These are phyloP conservation scores for Sialia sialis DNA, from an alignment of 2,113 vertebrate species.

Conservation along the genomic window DNA sequence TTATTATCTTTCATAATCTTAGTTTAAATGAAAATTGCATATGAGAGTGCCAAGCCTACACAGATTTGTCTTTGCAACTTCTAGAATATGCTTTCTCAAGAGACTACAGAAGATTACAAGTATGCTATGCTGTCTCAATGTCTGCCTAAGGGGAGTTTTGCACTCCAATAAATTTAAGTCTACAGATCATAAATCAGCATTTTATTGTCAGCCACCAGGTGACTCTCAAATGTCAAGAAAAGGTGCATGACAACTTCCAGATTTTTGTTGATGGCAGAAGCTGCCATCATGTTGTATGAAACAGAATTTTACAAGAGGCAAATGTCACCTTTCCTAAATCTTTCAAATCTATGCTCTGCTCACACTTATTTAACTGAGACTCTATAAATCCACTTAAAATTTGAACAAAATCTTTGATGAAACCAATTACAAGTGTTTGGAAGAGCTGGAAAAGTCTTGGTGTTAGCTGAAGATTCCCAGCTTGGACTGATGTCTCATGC, in stretches of 20 bases:
- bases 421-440: not conserved
- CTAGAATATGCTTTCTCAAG: not conserved
- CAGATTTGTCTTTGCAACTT: not conserved
- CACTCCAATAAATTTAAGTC: constrained; percentile 37
- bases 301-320: not conserved
- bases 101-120: not conserved
- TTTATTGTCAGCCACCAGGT: constrained; percentile 45
- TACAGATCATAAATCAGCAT: constrained; percentile 33
- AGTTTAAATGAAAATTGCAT: not conserved
- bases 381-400: not conserved
- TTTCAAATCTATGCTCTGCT: not conserved
- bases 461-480: not conserved
- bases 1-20: constrained; percentile 10
- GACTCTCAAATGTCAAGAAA: constrained; percentile 60
- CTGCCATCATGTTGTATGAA: not conserved
- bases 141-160: constrained; percentile 49
- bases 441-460: not conserved
- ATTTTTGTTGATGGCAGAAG: constrained; percentile 23
- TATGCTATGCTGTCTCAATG: not conserved
- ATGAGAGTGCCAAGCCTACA: not conserved
- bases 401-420: not conserved
- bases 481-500: not conserved
- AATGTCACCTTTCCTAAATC: constrained; percentile 42
- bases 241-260: constrained; percentile 15
- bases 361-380: not conserved